Conservation (phyloP, 2,888 invertebrate species). For the Caenorhabditis uteleia region DNA sequence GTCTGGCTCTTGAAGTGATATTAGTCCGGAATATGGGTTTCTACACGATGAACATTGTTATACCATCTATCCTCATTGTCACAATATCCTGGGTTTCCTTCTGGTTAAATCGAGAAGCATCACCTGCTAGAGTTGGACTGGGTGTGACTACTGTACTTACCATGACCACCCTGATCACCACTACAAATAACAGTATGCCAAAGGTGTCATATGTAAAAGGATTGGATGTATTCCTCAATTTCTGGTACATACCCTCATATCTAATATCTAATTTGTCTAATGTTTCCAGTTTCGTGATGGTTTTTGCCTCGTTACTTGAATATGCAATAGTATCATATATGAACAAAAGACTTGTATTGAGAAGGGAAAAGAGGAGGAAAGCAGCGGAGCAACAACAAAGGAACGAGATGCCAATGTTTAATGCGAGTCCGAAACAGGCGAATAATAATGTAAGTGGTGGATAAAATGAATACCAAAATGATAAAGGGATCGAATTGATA, state of each 20-base stretch:
- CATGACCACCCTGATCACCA: constrained; percentile 75
- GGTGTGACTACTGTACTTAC: constrained; percentile 74
- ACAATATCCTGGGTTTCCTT: constrained; percentile 69
- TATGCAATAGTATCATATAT: constrained; percentile 97
- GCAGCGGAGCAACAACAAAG: constrained; percentile 52
- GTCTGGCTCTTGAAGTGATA: constrained; percentile 68
- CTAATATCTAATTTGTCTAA: constrained; percentile 38
- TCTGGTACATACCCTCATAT: constrained; percentile 68
- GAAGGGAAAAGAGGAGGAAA: constrained; percentile 76
- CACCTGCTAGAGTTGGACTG: constrained; percentile 66
- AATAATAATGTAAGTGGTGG: constrained; percentile 47
- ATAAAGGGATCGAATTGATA: neutral
- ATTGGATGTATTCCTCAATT: constrained; percentile 68
- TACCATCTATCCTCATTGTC: constrained; percentile 64
- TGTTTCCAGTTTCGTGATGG: constrained; percentile 65
- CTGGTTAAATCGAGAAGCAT: constrained; percentile 68
- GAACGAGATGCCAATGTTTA: constrained; percentile 56
- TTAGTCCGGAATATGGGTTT: constrained; percentile 95
- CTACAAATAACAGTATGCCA: constrained; percentile 78
- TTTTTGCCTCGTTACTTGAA: constrained; percentile 86
- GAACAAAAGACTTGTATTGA: constrained; percentile 95
- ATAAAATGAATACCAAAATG: neutral
- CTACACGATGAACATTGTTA: constrained; percentile 80
- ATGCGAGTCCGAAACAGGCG: constrained; percentile 42
- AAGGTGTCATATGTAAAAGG: constrained; percentile 93